Percentiles rank a stretch among this genome's conserved stretches.
Conservation (phyloP, 2,797 vertebrate species). For the Lemur catta region DNA sequence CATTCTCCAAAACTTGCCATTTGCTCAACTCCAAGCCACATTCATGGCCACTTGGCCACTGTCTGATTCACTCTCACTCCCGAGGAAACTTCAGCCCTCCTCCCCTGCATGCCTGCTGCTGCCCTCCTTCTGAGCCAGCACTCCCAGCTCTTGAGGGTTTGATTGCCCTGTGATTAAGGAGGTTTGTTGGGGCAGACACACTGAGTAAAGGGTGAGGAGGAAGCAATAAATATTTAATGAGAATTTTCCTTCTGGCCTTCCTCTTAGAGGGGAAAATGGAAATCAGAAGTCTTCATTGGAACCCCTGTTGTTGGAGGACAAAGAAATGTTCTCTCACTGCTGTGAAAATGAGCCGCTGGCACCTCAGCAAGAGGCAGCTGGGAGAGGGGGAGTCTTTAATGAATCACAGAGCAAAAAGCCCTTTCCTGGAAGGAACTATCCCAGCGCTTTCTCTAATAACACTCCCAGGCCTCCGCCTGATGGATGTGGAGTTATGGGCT, state of each 20-base stretch:
- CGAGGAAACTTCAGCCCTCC: not conserved
- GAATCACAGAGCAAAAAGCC: constrained; percentile 62
- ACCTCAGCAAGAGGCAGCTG: constrained; percentile 70
- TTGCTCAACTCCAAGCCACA: not conserved
- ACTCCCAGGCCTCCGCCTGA: constrained; percentile 60
- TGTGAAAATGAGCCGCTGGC: constrained; percentile 67
- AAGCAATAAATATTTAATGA: constrained; percentile 80
- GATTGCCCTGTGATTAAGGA: constrained; percentile 80
- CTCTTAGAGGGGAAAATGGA: constrained; percentile 62
- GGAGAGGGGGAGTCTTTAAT: constrained; percentile 59
- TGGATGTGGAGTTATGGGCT: constrained; percentile 62
- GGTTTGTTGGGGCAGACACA: constrained; percentile 75
- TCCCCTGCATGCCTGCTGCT: not conserved
- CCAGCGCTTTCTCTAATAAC: constrained; percentile 69
- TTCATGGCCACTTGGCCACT: not conserved
- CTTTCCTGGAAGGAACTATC: constrained; percentile 73
- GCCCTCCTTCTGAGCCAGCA: not conserved
- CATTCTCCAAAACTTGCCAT: not conserved
- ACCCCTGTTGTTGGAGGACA: constrained; percentile 70
- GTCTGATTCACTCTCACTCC: not conserved
- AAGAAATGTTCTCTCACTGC: constrained; percentile 63
- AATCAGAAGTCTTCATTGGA: constrained; percentile 60
- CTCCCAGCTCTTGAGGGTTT: constrained; percentile 50
- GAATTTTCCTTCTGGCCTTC: constrained; percentile 78
- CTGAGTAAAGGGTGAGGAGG: constrained; percentile 70